These are phyloP conservation scores for Neelides folsomi DNA, from an alignment of 2,888 invertebrate species.

Conservation along the genomic window DNA sequence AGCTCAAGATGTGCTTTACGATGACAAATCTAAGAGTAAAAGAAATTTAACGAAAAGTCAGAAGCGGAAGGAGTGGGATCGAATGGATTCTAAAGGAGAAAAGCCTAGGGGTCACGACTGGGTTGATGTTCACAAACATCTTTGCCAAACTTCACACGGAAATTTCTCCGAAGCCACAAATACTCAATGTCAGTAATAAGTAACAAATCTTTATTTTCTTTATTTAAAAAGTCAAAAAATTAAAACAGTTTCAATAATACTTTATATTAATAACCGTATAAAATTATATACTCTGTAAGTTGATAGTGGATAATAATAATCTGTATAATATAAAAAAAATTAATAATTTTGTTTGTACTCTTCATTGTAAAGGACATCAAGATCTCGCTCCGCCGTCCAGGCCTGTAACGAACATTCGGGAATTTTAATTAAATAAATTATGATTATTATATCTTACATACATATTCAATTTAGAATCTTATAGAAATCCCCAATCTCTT, in stretches of 20 bases:
- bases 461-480: too few relatives aligned
- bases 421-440: too few relatives aligned
- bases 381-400: too few relatives aligned
- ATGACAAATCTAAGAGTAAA: slow-evolving; percentile 19
- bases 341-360: too few relatives aligned
- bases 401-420: too few relatives aligned
- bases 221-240: neutral
- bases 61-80: slow-evolving; percentile 76
- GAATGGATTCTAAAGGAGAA: slow-evolving; percentile 68
- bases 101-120: slow-evolving; percentile 82
- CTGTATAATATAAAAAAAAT: too few relatives aligned
- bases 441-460: too few relatives aligned
- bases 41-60: slow-evolving; percentile 79
- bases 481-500: too few relatives aligned
- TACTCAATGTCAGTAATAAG: neutral
- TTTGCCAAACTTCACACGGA: slow-evolving; percentile 57
- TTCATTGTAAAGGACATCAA: too few relatives aligned
- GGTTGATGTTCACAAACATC: slow-evolving; percentile 91
- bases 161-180: slow-evolving; percentile 40
- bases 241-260: neutral
- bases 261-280: too few relatives aligned
- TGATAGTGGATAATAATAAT: too few relatives aligned
- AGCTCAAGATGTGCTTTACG: slow-evolving; percentile 1
- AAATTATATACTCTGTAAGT: too few relatives aligned
- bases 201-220: neutral